These are phyloP conservation scores for Pseudomyrmex gracilis DNA, from an alignment of 1,140 invertebrate genomes.

Conservation along the genomic window DNA sequence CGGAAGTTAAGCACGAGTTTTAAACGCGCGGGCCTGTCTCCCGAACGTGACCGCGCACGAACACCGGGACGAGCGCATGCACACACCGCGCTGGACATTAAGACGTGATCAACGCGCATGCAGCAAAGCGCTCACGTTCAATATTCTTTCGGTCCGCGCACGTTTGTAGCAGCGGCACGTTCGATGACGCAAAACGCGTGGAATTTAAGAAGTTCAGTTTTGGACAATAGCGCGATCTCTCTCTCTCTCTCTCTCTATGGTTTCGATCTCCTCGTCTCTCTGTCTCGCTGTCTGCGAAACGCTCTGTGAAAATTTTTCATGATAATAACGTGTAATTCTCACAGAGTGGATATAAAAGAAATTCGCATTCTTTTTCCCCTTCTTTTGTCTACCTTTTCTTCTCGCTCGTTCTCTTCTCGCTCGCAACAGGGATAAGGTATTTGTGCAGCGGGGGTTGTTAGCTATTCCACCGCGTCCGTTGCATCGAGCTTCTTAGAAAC, in stretches of 20 bases:
- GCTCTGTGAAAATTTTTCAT: neutral
- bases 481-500: neutral
- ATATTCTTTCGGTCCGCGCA: slow-evolving; percentile 44
- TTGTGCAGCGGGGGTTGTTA: neutral
- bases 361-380: neutral
- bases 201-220: neutral
- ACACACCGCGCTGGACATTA: slow-evolving; percentile 54
- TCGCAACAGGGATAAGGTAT: neutral
- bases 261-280: too few species aligned
- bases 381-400: neutral
- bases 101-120: slow-evolving; percentile 68
- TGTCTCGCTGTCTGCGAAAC: too few species aligned
- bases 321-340: slow-evolving; percentile 10
- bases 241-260: too few species aligned
- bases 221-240: neutral
- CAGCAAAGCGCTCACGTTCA: slow-evolving; percentile 27
- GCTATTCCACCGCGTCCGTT: slow-evolving; percentile 11
- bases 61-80: slow-evolving; percentile 10
- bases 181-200: neutral
- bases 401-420: neutral
- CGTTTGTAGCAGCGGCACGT: neutral
- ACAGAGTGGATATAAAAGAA: neutral
- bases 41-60: slow-evolving; percentile 55
- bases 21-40: slow-evolving; percentile 53
- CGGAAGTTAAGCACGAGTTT: slow-evolving; percentile 67